Evolutionary conservation across 2,888 invertebrate species (phyloP).

Genomic region (Zelleria hepariella): DNA sequence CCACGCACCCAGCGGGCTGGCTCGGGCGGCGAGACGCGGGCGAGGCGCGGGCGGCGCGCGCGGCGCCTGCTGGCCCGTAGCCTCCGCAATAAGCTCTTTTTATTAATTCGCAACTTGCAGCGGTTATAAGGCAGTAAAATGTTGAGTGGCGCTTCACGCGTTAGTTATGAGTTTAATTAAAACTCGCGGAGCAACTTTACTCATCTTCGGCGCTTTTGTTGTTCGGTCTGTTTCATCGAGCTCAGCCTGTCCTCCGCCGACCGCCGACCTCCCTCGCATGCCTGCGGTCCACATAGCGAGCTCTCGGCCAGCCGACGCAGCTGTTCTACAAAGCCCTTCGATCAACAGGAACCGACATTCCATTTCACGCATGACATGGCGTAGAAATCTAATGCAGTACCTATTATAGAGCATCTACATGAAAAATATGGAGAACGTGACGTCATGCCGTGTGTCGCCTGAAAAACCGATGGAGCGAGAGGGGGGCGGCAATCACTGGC

Average conservation of each 20-base stretch:
- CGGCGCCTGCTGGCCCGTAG: conserved; percentile 83
- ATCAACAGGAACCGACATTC: background rate
- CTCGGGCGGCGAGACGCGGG: conserved; percentile 98
- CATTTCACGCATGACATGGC: background rate
- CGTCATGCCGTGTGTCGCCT: background rate
- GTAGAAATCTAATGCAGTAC: background rate
- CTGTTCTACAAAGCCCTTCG: background rate
- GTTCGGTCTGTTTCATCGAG: background rate
- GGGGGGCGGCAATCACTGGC: background rate
- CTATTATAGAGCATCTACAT: background rate
- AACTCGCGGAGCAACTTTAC: background rate
- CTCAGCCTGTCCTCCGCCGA: background rate
- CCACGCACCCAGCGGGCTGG: no score
- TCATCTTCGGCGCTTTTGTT: background rate
- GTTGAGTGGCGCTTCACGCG: background rate
- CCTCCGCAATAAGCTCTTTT: background rate
- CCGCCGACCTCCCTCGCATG: no score
- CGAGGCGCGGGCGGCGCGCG: conserved; percentile 92
- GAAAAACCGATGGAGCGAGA: background rate
- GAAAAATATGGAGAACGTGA: background rate
- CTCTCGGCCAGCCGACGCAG: background rate
- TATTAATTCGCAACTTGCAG: background rate
- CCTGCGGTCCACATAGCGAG: no score
- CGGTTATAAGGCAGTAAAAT: background rate
- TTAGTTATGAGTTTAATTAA: background rate